Conservation (phyloP, 2,113 vertebrate species). For the Phasianus colchicus region DNA sequence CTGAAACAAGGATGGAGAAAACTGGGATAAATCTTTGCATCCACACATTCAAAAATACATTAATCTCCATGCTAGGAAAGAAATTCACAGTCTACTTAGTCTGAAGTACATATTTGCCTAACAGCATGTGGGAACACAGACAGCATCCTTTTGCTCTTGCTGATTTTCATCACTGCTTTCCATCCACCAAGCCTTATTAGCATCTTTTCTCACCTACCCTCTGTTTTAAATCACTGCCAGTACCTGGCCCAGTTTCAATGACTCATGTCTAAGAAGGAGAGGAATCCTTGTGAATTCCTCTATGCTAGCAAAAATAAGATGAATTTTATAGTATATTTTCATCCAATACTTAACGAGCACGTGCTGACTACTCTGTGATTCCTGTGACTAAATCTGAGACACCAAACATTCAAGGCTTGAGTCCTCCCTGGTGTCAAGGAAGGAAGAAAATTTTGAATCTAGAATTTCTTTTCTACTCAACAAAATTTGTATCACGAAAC, state of each 20-base stretch:
- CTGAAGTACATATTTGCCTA: neutral
- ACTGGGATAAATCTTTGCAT: neutral
- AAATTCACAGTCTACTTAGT: neutral
- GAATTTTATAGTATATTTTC: neutral
- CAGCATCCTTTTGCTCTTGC: accelerated
- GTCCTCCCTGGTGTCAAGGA: neutral
- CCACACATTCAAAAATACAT: neutral
- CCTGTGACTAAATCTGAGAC: neutral
- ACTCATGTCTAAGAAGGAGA: neutral
- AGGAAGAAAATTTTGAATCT: neutral
- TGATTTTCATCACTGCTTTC: neutral
- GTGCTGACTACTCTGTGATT: neutral
- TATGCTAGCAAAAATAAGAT: neutral
- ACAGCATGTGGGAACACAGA: neutral
- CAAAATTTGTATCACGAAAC: neutral
- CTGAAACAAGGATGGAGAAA: neutral
- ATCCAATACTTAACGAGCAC: neutral
- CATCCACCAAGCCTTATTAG: neutral
- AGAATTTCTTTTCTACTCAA: neutral
- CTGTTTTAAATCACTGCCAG: neutral
- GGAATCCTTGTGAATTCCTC: neutral
- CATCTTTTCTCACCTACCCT: neutral
- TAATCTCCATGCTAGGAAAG: neutral
- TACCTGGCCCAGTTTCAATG: neutral
- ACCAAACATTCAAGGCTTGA: neutral